Conservation (phyloP, 2,113 vertebrate genomes). For the Hystrix cristata region DNA sequence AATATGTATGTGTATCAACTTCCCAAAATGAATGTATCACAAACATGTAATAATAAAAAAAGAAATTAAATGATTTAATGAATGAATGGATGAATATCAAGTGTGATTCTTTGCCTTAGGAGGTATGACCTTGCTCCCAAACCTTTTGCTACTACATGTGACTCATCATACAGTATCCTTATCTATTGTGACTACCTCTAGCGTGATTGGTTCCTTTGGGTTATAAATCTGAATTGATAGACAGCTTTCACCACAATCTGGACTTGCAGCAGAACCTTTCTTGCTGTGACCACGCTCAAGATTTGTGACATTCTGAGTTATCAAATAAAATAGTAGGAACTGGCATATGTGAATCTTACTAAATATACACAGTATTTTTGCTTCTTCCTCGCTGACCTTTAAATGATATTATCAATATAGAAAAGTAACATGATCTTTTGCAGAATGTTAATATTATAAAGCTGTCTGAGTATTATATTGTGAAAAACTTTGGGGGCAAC, state of each 20-base stretch:
- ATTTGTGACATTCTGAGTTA: not conserved
- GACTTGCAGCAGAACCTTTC: not conserved
- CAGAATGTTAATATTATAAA: not conserved
- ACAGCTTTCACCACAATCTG: not conserved
- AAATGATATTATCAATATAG: not conserved
- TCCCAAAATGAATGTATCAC: not conserved
- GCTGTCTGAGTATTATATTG: not conserved
- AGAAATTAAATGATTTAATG: not conserved
- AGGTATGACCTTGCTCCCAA: not conserved
- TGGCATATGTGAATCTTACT: not conserved
- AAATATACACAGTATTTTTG: not conserved
- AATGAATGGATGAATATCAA: not conserved
- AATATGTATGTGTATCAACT: not conserved
- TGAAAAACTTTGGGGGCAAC: not conserved
- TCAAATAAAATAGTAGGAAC: not conserved
- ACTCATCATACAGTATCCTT: not conserved
- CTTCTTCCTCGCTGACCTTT: not conserved
- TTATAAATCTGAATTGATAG: not conserved
- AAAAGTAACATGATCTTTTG: not conserved
- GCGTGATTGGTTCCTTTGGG: accelerated
- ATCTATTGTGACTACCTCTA: not conserved
- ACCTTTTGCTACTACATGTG: accelerated
- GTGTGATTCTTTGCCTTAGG: not conserved
- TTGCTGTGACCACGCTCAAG: not conserved
- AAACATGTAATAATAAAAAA: not conserved